Conservation (phyloP, 2,888 invertebrate genomes). For the Eupithecia tripunctaria region DNA sequence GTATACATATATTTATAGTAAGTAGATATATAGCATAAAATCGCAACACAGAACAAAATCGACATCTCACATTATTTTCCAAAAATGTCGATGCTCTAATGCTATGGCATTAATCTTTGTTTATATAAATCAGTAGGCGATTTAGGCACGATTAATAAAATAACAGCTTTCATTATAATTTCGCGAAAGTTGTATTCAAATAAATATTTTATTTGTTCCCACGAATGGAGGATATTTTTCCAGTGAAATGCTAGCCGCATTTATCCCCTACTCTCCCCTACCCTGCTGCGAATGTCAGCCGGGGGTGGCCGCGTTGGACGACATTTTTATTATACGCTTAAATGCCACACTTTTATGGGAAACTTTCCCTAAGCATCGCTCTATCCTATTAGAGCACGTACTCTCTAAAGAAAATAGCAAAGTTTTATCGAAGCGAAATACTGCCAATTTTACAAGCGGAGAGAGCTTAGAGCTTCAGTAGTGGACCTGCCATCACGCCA, state of each 20-base stretch:
- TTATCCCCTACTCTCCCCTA: constrained; percentile 11
- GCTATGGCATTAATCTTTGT: not conserved
- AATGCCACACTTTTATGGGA: constrained; percentile 49
- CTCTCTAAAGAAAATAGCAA: not conserved
- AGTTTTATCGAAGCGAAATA: not conserved
- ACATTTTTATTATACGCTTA: constrained; percentile 57
- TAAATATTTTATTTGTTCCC: not conserved
- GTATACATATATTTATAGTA: too few species aligned
- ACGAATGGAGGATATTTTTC: constrained; percentile 44
- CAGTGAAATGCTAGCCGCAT: constrained; percentile 17
- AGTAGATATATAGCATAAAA: not conserved
- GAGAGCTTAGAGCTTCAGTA: not conserved
- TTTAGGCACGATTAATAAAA: not conserved
- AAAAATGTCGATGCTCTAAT: not conserved
- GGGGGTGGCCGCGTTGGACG: constrained; percentile 50
- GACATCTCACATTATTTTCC: not conserved
- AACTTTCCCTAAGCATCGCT: constrained; percentile 16
- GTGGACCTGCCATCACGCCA: not conserved
- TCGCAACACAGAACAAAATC: not conserved
- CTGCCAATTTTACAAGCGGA: constrained; percentile 8
- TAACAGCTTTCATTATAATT: not conserved
- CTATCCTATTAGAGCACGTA: not conserved
- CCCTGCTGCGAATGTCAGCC: constrained; percentile 75
- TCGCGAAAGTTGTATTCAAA: not conserved
- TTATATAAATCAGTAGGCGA: not conserved